Conservation (phyloP, 2,888 invertebrate genomes). For the Limnephilus lunatus region DNA sequence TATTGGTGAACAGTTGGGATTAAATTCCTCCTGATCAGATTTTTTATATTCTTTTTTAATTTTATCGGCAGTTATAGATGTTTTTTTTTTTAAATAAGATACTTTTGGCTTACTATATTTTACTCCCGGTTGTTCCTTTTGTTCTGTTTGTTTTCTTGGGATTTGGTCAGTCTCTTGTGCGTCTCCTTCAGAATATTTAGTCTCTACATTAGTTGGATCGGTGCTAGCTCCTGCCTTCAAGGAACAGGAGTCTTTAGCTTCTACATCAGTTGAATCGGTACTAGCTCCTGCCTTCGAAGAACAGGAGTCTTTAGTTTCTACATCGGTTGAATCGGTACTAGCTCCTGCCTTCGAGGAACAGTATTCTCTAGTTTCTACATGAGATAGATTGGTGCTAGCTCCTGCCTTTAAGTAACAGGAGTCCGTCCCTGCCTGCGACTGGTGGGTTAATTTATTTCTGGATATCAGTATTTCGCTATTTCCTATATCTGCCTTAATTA, state of each 20-base stretch:
- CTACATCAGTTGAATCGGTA: not conserved
- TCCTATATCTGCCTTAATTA: conserved; percentile 6
- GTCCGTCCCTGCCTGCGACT: no score
- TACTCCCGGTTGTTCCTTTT: not conserved
- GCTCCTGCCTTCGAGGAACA: no score
- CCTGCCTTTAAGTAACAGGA: no score
- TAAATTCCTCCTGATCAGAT: not conserved
- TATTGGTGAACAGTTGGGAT: not conserved
- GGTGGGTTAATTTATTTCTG: not conserved
- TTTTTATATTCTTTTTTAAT: not conserved
- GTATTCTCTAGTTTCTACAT: no score
- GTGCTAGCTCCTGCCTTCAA: not conserved
- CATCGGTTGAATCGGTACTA: no score
- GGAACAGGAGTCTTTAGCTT: not conserved
- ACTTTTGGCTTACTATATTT: not conserved
- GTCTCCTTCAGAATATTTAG: not conserved
- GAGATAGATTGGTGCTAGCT: no score
- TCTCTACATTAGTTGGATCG: not conserved
- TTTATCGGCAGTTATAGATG: not conserved
- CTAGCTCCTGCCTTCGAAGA: not conserved
- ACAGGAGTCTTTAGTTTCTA: not conserved
- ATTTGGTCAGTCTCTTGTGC: not conserved
- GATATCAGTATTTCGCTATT: conserved; percentile 2
- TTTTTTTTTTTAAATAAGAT: not conserved
- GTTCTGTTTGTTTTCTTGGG: not conserved